phyloP scores from a whole-genome alignment of 2,888 invertebrate genomes.

The Opisthograptis luteolata region DNA sequence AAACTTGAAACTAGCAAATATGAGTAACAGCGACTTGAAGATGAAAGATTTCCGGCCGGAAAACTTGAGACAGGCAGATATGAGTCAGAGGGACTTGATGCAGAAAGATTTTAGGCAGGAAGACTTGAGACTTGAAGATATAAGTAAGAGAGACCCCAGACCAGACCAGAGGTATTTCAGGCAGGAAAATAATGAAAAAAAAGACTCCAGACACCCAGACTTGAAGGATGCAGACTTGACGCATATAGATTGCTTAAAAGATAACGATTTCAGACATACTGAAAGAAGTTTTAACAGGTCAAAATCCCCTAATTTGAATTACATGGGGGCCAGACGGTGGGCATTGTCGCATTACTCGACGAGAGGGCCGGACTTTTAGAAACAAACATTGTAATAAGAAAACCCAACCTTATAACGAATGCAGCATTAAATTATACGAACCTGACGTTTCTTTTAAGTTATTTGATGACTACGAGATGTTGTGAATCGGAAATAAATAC shows the following conservation, averaged over 20 bases:
- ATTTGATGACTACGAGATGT: too few relatives aligned
- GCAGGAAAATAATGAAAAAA: too few relatives aligned
- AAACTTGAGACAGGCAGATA: not conserved
- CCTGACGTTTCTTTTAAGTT: too few relatives aligned
- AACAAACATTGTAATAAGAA: too few relatives aligned
- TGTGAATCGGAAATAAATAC: too few relatives aligned
- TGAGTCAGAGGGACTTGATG: not conserved
- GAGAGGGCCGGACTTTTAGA: slow-evolving; percentile 70
- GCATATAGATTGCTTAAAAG: too few relatives aligned
- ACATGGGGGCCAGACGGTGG: slow-evolving; percentile 58
- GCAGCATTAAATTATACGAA: too few relatives aligned
- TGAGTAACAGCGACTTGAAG: not conserved
- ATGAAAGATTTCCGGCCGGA: not conserved
- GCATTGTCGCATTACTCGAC: slow-evolving; percentile 52
- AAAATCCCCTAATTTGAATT: slow-evolving; percentile 8
- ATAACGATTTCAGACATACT: too few relatives aligned
- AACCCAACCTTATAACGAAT: too few relatives aligned
- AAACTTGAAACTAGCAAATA: not conserved
- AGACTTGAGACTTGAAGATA: not conserved
- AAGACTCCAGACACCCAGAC: not conserved
- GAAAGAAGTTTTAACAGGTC: slow-evolving; percentile 3
- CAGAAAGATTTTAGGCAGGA: not conserved
- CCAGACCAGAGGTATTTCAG: too few relatives aligned
- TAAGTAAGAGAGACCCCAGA: not conserved
- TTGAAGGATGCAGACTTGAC: too few relatives aligned